Evolutionary conservation across 2,113 vertebrate genomes (phyloP), one percentile per base, ranked within the genome.

Genomic region (Microtus richardsoni): DNA sequence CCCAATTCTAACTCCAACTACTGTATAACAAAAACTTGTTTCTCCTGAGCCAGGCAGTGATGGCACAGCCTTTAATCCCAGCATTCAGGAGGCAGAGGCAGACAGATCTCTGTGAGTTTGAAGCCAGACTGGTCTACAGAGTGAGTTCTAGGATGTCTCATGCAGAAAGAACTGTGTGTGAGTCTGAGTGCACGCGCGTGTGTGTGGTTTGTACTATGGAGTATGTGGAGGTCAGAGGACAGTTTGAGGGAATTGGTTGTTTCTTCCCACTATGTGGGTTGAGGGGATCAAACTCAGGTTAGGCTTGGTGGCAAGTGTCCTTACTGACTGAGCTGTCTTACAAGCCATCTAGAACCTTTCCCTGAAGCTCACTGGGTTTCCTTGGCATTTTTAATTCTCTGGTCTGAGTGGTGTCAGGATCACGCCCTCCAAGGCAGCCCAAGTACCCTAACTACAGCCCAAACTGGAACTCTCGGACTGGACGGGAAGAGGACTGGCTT

Each of bases 361-460:
- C 16, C 66, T 49, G 28, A 52, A 86, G 26, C 49, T 52, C 19
- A 64, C 4, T 16, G 10, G 28, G 30, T 85, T 28, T 88, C 79
- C 91, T 64, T 49, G 36, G 58, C 24, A 28, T 3, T 47, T 47
- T 19, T 41, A 85, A 85, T 21, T 73, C 28, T 68, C 12, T 33
- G 36, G 44, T 62, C 62, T 70, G 54, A 88, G 68, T n/a, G 78
- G 41, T 85, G 62, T 36, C 19, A n/a, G 30, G 62, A 64, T 49
- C 64, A 36, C 36, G 8, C 7, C 26, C 60, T 16, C 4, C 16
- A 30, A 36, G 9, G 39, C 54, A 79, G 52, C 3, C 14, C 33
- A 5, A 52, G 4, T 3, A 26, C 13, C 7, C 49, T 1, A 4
- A 24, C 0, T 62, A 54, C 5, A 39, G 19, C 33, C 47, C 41